phyloP scores from a whole-genome alignment of 1,140 invertebrate species.

The Proales similis region DNA sequence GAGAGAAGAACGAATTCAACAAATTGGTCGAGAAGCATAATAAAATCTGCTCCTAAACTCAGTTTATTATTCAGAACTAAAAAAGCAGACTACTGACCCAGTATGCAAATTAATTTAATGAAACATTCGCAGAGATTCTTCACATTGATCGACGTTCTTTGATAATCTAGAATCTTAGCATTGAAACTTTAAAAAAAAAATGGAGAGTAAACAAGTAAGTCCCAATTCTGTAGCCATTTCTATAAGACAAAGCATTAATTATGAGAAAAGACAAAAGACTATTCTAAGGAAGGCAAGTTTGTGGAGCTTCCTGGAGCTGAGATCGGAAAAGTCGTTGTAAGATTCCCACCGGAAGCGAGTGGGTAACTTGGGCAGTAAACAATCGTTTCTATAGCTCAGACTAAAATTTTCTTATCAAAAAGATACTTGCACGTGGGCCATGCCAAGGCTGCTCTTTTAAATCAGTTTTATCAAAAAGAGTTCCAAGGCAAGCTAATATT shows the following conservation, averaged over 20 bases:
- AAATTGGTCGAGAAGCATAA: constrained; percentile 26
- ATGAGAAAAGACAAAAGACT: constrained; percentile 28
- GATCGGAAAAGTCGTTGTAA: constrained; percentile 83
- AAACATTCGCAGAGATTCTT: not conserved
- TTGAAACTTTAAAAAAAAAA: constrained; percentile 3
- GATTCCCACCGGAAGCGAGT: constrained; percentile 97
- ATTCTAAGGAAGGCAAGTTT: constrained; percentile 78
- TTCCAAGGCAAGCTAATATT: constrained; percentile 93
- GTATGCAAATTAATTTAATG: constrained; percentile 5
- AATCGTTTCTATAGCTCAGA: not conserved
- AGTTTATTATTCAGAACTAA: too few species aligned
- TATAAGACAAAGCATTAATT: constrained; percentile 3
- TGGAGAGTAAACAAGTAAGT: not conserved
- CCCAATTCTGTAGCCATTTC: not conserved
- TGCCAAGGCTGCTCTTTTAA: constrained; percentile 94
- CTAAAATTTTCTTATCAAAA: constrained; percentile 20
- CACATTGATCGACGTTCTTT: not conserved
- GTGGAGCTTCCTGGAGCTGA: constrained; percentile 89
- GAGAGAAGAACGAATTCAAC: constrained; percentile 16
- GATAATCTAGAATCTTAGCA: constrained; percentile 7
- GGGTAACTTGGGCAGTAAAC: constrained; percentile 59
- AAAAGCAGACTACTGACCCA: too few species aligned
- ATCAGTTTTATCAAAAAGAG: constrained; percentile 88
- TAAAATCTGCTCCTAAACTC: constrained; percentile 16
- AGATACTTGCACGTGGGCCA: constrained; percentile 96